Base-by-base conservation (phyloP, 2,797 vertebrate genomes). In the Chelidonichthys spinosus region DNA sequence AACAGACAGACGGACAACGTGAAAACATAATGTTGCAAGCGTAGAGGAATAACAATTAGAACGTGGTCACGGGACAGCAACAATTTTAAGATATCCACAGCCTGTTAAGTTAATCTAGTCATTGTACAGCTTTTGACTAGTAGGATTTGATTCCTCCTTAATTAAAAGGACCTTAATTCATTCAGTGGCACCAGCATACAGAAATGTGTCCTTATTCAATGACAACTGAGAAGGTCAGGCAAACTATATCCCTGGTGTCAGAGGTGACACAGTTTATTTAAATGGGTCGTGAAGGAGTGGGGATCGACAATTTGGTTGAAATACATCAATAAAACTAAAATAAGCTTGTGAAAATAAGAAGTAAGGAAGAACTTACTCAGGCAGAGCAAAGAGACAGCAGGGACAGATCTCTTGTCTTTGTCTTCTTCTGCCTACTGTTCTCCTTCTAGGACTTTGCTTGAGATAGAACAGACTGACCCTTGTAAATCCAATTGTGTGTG, bases 401-500 rank as follows among this genome's bases (percentile, higher is more conserved):
- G 36, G 32, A 64, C 25, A 50, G 73, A 74, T 71, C 49, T 53
- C 32, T 68, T 63, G 43, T 67, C 36, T 66, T 69, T 69, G 53
- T 73, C 63, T 70, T 78, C 47, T 80, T 79, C 68, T 68, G 35
- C 49, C 32, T 52, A 54, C 17, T 69, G 59, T 58, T 74, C 68
- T 47, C 67, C 62, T 72, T 67, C 49, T 75, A 82, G 67, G 81
- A 79, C 72, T 78, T 74, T 63, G 68, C 53, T 65, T 1, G 0
- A 25, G 54, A 65, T 40, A 52, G 40, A 78, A 72, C 58, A 69
- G 72, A 83, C 78, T 42, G 73, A 76, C 62, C 25, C 33, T 61
- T 5, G 13, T 66, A 61, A 69, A 81, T 77, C 46, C 74, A 79
- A 60, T 73, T 83, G 44, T 72, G 81, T 62, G 78, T 75, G 77